phyloP scores from a whole-genome alignment of 2,113 vertebrate species.

The Anguilla rostrata region DNA sequence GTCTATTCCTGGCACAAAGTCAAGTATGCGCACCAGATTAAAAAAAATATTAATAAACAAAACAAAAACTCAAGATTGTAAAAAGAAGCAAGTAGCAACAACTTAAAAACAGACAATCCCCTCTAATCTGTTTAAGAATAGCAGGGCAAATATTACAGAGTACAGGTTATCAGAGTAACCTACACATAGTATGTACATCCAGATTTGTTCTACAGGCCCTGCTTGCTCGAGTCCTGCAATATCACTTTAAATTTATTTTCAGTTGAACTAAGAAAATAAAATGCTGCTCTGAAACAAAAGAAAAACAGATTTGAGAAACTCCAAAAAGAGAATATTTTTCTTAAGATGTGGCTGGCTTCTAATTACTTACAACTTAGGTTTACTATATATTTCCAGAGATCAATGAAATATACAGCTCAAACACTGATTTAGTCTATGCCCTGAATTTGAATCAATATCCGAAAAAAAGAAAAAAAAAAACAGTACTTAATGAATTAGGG shows the following conservation, averaged over 20 bases:
- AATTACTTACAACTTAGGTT: background rate
- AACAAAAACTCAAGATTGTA: conserved; percentile 3
- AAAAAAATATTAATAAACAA: background rate
- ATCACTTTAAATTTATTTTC: conserved; percentile 31
- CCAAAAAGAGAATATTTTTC: background rate
- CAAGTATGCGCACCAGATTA: conserved; percentile 1
- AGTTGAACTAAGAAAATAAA: background rate
- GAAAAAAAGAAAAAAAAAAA: background rate
- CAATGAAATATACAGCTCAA: background rate
- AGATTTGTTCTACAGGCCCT: conserved; percentile 32
- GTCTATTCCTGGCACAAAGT: background rate
- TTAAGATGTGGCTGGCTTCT: background rate
- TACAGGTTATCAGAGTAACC: conserved; percentile 53
- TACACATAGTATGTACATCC: conserved; percentile 61
- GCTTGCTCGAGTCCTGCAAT: background rate
- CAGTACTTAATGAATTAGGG: background rate
- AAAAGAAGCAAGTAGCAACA: background rate
- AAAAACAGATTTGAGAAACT: background rate
- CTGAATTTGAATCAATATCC: background rate
- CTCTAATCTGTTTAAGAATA: conserved; percentile 23
- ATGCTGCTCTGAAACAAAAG: background rate
- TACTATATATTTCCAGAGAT: background rate
- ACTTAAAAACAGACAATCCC: background rate
- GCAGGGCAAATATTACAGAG: conserved; percentile 59
- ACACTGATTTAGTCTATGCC: background rate